A percentile compares a stretch with the other conserved stretches of the same genome.
These are phyloP conservation scores for Phallusia fumigata DNA, from an alignment of 23 tunicate genomes.

Conservation along the genomic window DNA sequence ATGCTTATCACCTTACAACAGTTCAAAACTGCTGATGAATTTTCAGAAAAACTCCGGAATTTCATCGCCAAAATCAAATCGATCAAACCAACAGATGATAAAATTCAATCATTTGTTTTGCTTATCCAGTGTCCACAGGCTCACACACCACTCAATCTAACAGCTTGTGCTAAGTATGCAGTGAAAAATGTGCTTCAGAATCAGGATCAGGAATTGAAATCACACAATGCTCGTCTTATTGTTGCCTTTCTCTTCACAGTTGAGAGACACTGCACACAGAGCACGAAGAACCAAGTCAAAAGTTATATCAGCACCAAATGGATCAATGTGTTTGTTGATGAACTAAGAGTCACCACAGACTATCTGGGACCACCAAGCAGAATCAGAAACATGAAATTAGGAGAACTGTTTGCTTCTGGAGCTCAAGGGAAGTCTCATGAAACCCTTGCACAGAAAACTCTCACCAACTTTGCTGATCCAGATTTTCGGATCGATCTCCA, in stretches of 20 bases:
- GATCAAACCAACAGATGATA: background rate
- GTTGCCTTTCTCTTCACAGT: slow-evolving; percentile 69
- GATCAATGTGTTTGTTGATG: slow-evolving; percentile 52
- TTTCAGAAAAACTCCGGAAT: slow-evolving; percentile 23
- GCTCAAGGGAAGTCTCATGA: too few species aligned
- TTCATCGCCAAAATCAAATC: slow-evolving; percentile 24
- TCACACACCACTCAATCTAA: slow-evolving; percentile 40
- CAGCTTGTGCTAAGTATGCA: slow-evolving; percentile 69
- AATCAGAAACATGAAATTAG: slow-evolving; percentile 28
- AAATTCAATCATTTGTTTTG: slow-evolving; percentile 12
- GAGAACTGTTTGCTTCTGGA: slow-evolving; percentile 37
- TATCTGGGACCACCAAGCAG: slow-evolving; percentile 39
- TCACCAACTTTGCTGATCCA: background rate
- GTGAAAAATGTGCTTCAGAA: slow-evolving; percentile 40
- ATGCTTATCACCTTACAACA: slow-evolving; percentile 65
- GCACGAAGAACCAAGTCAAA: background rate
- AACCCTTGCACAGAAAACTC: background rate
- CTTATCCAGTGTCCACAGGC: slow-evolving; percentile 81
- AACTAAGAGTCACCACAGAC: slow-evolving; percentile 43
- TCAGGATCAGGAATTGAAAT: background rate
- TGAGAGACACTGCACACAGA: slow-evolving; percentile 28
- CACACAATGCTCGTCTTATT: background rate
- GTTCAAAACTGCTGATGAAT: slow-evolving; percentile 61
- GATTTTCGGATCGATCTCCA: slow-evolving; percentile 28
- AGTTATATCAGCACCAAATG: slow-evolving; percentile 41